phyloP scores from a whole-genome alignment of 1,140 invertebrate species.

The Scaptomyza pallida region DNA sequence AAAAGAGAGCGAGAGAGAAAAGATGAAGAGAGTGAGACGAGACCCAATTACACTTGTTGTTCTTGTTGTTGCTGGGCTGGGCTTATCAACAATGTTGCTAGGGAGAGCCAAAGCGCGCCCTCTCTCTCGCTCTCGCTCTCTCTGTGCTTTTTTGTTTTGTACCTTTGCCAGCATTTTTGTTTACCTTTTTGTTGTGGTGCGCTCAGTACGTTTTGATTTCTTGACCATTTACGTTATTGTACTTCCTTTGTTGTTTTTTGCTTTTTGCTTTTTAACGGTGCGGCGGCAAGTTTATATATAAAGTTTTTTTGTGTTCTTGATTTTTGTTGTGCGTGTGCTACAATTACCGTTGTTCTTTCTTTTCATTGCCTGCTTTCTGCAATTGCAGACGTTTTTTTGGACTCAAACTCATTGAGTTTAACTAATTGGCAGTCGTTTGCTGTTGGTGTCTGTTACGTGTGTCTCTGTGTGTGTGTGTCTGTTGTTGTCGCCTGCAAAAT shows the following conservation, averaged over 20 bases:
- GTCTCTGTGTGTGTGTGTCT: slow-evolving; percentile 30
- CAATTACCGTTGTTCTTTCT: slow-evolving; percentile 60
- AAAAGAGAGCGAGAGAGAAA: slow-evolving; percentile 9
- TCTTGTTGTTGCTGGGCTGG: slow-evolving; percentile 29
- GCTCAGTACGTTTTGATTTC: slow-evolving; percentile 75
- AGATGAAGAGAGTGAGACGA: slow-evolving; percentile 31
- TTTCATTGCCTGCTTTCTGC: slow-evolving; percentile 33
- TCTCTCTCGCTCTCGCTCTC: slow-evolving; percentile 7
- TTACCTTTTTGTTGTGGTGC: slow-evolving; percentile 79
- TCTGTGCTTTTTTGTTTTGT: slow-evolving; percentile 45
- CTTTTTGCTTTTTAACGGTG: too few relatives aligned
- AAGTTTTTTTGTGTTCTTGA: slow-evolving; percentile 10
- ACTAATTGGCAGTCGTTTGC: slow-evolving; percentile 50
- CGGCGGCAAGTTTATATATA: slow-evolving; percentile 12
- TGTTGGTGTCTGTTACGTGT: not conserved
- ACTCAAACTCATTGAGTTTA: slow-evolving; percentile 19
- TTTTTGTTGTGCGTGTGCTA: slow-evolving; percentile 55
- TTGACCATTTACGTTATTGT: slow-evolving; percentile 81
- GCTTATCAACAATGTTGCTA: slow-evolving; percentile 68
- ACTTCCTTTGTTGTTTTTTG: slow-evolving; percentile 51
- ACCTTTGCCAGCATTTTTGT: slow-evolving; percentile 78
- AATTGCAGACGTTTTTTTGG: slow-evolving; percentile 55
- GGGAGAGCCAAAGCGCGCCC: slow-evolving; percentile 28
- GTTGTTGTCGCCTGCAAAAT: slow-evolving; percentile 30
- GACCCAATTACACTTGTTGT: slow-evolving; percentile 12